A percentile compares a stretch with the other conserved stretches of the same genome.
Conservation (phyloP, 2,797 vertebrate species). For the Phoxinus dragarum region DNA sequence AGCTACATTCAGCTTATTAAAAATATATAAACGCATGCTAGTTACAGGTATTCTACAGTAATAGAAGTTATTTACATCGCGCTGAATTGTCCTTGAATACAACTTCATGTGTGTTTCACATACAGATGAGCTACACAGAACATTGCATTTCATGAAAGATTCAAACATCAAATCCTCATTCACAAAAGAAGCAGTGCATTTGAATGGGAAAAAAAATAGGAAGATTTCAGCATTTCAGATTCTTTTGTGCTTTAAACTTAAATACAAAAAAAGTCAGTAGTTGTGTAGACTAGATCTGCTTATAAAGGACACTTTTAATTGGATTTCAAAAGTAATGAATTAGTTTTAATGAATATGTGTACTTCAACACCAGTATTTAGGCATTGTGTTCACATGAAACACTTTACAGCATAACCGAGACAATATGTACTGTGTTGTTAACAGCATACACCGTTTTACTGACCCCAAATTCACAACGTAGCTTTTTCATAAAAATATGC, state of each 20-base stretch:
- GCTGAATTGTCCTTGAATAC: slow-evolving; percentile 63
- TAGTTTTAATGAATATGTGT: slow-evolving; percentile 38
- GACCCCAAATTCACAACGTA: slow-evolving; percentile 42
- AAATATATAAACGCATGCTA: slow-evolving; percentile 82
- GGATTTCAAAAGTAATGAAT: slow-evolving; percentile 52
- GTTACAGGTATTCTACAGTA: slow-evolving; percentile 70
- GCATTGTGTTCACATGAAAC: slow-evolving; percentile 35
- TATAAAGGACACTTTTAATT: slow-evolving; percentile 82
- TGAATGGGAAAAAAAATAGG: slow-evolving; percentile 69
- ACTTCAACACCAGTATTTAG: slow-evolving; percentile 13
- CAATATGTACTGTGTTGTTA: slow-evolving; percentile 18
- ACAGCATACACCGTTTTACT: slow-evolving; percentile 19
- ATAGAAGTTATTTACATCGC: slow-evolving; percentile 72
- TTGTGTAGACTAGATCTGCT: slow-evolving; percentile 72
- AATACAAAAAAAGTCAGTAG: slow-evolving; percentile 81
- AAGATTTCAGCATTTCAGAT: slow-evolving; percentile 77
- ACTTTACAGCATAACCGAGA: slow-evolving; percentile 14
- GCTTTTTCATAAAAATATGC: slow-evolving; percentile 43
- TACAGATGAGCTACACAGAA: slow-evolving; percentile 67
- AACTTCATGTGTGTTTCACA: slow-evolving; percentile 66
- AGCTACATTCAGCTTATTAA: slow-evolving; percentile 81
- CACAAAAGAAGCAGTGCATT: slow-evolving; percentile 79
- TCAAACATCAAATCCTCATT: slow-evolving; percentile 72
- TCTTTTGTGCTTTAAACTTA: slow-evolving; percentile 67
- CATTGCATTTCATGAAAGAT: slow-evolving; percentile 69